These are phyloP conservation scores for Lontra canadensis DNA, from an alignment of 2,113 vertebrate species.

Conservation along the genomic window DNA sequence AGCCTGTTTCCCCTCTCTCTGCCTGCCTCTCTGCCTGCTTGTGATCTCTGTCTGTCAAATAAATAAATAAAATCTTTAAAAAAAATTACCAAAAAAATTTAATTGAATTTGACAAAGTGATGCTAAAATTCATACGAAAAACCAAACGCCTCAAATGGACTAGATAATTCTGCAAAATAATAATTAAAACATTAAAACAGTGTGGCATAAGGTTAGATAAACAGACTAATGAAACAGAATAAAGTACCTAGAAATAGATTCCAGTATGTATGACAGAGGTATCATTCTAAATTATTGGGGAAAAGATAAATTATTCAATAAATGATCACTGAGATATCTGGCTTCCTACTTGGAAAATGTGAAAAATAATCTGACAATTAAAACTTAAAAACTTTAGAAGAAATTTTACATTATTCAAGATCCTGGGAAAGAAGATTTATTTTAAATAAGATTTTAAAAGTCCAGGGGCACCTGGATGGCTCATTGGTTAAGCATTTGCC, in stretches of 20 bases:
- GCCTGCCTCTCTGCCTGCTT: no score
- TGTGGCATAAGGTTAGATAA: background rate
- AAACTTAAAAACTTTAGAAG: background rate
- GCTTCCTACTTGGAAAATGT: background rate
- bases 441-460: background rate
- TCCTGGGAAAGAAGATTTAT: background rate
- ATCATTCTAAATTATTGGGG: background rate
- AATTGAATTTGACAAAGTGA: background rate
- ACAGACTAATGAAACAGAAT: background rate
- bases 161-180: background rate
- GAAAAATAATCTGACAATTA: background rate
- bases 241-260: background rate
- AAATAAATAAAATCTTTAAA: no score
- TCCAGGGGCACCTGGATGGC: background rate
- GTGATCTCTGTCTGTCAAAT: no score
- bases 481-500: background rate
- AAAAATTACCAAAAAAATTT: background rate
- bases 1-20: no score
- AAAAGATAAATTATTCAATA: background rate
- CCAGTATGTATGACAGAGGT: background rate
- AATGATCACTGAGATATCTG: background rate
- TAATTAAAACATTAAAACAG: background rate
- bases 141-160: background rate
- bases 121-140: background rate
- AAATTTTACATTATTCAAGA: background rate